Percentiles rank a stretch among this genome's conserved stretches.
These are phyloP conservation scores for Tichodroma muraria DNA, from an alignment of 2,113 vertebrate genomes.

Conservation along the genomic window DNA sequence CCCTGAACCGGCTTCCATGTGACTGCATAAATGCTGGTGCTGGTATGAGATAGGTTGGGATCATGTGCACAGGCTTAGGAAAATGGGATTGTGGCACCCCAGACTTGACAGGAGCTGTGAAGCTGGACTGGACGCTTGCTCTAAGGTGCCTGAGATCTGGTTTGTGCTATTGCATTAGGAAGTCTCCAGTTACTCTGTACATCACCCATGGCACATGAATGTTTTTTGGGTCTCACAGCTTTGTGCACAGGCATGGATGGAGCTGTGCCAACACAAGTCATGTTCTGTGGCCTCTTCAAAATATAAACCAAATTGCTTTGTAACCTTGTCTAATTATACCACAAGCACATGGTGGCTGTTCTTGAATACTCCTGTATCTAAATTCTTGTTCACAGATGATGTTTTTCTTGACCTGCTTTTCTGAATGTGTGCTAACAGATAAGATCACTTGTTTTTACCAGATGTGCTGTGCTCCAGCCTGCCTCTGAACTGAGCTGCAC, in stretches of 20 bases:
- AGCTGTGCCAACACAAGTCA: not conserved
- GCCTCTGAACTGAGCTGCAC: not conserved
- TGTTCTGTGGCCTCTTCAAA: not conserved
- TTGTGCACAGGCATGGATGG: not conserved
- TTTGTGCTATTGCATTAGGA: not conserved
- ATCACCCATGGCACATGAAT: accelerated
- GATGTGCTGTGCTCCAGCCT: not conserved
- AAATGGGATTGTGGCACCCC: not conserved
- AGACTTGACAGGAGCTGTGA: not conserved
- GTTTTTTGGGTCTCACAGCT: not conserved
- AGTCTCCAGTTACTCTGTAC: not conserved
- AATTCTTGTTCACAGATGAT: not conserved
- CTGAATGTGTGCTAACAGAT: not conserved
- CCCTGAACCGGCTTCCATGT: not conserved
- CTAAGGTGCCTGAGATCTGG: not conserved
- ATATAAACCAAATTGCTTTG: not conserved
- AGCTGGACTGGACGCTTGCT: not conserved
- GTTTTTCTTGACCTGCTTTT: not conserved
- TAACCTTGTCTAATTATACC: not conserved
- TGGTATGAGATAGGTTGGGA: not conserved
- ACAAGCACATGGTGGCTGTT: not conserved
- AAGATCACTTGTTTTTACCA: not conserved
- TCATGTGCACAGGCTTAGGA: constrained; percentile 16
- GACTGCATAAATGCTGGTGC: not conserved
- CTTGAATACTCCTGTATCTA: not conserved